These are phyloP conservation scores for Conomelus anceps DNA, from an alignment of 2,888 invertebrate species.

Conservation along the genomic window DNA sequence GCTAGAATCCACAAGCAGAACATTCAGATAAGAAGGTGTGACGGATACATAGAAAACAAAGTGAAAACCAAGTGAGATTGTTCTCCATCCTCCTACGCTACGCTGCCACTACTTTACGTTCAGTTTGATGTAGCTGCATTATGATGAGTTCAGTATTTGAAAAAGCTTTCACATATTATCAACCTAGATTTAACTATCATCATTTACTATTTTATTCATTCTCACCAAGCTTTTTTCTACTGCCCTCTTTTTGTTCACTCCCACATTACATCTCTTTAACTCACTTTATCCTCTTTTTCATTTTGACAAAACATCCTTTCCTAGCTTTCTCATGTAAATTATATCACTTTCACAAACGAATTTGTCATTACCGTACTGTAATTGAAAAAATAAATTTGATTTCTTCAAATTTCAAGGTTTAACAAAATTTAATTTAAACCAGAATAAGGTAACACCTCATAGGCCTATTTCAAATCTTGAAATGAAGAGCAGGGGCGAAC, in stretches of 20 bases:
- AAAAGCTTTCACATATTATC: background rate
- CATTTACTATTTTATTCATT: background rate
- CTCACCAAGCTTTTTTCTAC: background rate
- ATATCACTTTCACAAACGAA: too few species aligned
- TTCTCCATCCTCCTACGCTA: too few species aligned
- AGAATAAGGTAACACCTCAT: too few species aligned
- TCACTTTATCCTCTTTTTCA: background rate
- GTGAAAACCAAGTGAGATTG: background rate
- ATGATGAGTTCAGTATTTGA: background rate
- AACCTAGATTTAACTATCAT: background rate
- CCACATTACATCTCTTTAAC: too few species aligned
- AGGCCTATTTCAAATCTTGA: too few species aligned
- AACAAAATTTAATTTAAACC: too few species aligned
- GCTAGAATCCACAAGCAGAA: background rate
- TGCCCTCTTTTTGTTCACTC: background rate
- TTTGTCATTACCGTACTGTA: too few species aligned
- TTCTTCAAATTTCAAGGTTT: too few species aligned
- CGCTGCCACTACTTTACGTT: background rate
- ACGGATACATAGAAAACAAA: background rate
- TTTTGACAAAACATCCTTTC: too few species aligned
- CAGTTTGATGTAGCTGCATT: background rate
- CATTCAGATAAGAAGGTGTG: background rate
- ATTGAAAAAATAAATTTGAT: too few species aligned
- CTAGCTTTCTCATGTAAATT: too few species aligned
- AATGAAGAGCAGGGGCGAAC: too few species aligned